Evolutionary conservation across 2,113 vertebrate genomes (phyloP), one percentile per base, ranked within the genome.

Genomic region (Origma solitaria): DNA sequence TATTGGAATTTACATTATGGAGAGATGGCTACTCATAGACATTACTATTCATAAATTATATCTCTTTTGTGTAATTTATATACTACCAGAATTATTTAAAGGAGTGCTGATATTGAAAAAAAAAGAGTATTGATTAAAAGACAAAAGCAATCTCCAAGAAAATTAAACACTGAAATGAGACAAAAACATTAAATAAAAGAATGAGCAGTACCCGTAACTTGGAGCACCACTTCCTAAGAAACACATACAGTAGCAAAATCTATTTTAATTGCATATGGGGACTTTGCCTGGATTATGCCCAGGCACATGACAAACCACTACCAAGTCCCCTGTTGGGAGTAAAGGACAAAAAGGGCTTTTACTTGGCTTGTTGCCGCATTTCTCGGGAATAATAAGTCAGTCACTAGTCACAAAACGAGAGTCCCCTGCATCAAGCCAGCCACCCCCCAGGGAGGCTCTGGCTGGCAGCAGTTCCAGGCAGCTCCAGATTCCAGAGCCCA

Each of bases 331-430:
- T 72, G 86, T 73, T 73, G 82, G 91, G 71, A 92, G 58, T 70
- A 69, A 95, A 93, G 58, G 75, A 94, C 90, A 92, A 80, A 92
- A 95, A 79, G 71, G 92, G 70, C 68, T 86, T 94, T 93, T 76
- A 72, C n/a, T 93, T 93, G 92, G 82, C 82, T 86, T 40, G 42
- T 77, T 88, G 90, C 79, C 88, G 65, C 68, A 79, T 90, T 76
- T 76, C 82, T 80, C 58, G 77, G 68, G 50, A 90, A 72, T 75
- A 80, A 54, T 73, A 82, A 88, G 73, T 83, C 50, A 94, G 73
- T 86, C 82, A 77, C 62, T 73, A 70, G 65, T 50, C 85, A 66
- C 82, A 92, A 85, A 93, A 57, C 66, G 85, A 86, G 79, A 65
- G 75, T 24, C 23, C 58, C 33, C 66, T 16, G 9, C 50, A 60